Evolutionary conservation across 2,113 vertebrate species (phyloP), one percentile per base, ranked within the genome.

Genomic region (Melanerpes formicivorus): DNA sequence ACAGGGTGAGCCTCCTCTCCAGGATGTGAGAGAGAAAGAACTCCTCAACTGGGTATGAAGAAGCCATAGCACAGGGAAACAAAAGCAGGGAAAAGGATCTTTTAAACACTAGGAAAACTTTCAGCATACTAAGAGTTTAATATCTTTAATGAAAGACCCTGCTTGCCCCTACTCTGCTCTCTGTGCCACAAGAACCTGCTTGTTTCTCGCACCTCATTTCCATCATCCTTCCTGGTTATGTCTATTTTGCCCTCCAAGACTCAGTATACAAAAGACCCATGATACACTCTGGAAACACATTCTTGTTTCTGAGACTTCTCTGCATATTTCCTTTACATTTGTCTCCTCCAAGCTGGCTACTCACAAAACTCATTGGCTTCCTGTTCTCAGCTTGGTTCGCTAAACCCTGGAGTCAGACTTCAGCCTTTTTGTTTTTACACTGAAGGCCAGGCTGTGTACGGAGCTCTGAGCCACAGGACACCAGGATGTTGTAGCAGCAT

Each of bases 361-460:
- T 92, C 94, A 79, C 56, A 87, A 92, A 94, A 63, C 23, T 72
- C 50, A 17, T 11, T 93, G 75, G 90, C 85, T 77, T 80, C 84
- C 50, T 54, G 69, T 64, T 84, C 34, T 58, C 79, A 50, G 5
- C 44, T 91, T 95, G 91, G 93, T 73, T 72, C 23, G 48, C 52
- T 82, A 44, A 71, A 90, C 37, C 4, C n/a, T 83, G 67, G 46
- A 94, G 59, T 77, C 55, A 48, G 22, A 18, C 32, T 83, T 32
- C 34, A 83, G 85, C 22, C 59, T 44, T 74, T 83, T 91, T 91
- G n/a, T 58, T 93, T 88, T 79, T 63, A 44, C 63, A 81, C 21
- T n/a, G 55, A 84, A 93, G 74, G 77, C 66, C 67, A 81, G 40
- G 27, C 44, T 73, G 63, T 3, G 7, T 59, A 44, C 60, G 65